Conservation (phyloP, 2,797 vertebrate genomes). For the Pangasius mekongensis region DNA sequence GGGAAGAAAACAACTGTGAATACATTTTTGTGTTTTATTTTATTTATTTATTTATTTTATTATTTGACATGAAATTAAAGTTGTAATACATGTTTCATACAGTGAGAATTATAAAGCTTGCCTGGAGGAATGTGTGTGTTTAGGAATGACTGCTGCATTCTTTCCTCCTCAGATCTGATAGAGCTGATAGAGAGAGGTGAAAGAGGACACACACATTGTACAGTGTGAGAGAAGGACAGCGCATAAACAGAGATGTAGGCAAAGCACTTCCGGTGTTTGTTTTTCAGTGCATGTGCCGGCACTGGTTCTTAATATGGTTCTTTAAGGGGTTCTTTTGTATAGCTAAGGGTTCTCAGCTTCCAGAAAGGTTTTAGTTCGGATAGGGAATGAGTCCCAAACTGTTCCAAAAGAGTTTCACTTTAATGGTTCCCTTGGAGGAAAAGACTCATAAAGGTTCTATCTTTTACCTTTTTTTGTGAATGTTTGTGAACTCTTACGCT, state of each 20-base stretch:
- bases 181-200: conserved; percentile 49
- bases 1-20: conserved; percentile 32
- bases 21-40: background rate
- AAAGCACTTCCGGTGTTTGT: conserved; percentile 42
- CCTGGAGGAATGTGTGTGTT: conserved; percentile 50
- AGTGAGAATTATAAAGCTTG: conserved; percentile 43
- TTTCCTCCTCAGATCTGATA: conserved; percentile 49
- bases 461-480: background rate
- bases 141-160: conserved; percentile 56
- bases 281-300: conserved; percentile 20
- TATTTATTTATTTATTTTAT: conserved; percentile 32
- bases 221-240: conserved; percentile 36
- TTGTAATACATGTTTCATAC: conserved; percentile 53
- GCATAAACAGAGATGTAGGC: conserved; percentile 48
- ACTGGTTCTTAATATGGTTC: background rate
- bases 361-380: background rate
- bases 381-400: background rate
- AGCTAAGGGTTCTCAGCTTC: background rate
- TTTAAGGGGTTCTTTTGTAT: background rate
- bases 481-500: background rate
- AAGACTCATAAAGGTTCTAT: background rate
- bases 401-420: background rate
- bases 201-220: conserved; percentile 37
- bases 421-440: background rate
- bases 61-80: conserved; percentile 51